A percentile compares a stretch with the other conserved stretches of the same genome.
phyloP scores from a whole-genome alignment of 2,797 vertebrate genomes.

The Phrynocephalus vlangalii region DNA sequence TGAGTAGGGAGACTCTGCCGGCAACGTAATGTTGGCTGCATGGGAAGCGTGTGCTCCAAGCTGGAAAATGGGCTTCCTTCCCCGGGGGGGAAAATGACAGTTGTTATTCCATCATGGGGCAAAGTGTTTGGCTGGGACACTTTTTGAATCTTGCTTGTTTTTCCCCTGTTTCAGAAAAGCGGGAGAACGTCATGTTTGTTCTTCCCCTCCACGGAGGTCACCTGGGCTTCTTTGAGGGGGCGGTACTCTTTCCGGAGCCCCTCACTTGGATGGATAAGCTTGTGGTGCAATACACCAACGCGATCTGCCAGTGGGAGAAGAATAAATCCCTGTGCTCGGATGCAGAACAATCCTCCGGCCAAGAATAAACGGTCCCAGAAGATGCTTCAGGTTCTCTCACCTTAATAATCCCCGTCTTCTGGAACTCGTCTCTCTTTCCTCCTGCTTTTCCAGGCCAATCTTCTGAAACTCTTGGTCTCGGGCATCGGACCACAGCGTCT shows the following conservation, averaged over 20 bases:
- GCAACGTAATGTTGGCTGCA: not conserved
- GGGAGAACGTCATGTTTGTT: constrained; percentile 91
- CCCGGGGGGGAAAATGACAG: not conserved
- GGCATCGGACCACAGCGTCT: constrained; percentile 69
- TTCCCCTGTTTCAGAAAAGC: constrained; percentile 83
- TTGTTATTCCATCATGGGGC: not conserved
- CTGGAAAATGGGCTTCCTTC: not conserved
- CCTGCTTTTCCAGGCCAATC: constrained; percentile 75
- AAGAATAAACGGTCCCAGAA: constrained; percentile 74
- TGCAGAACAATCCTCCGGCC: constrained; percentile 78
- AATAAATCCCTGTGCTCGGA: constrained; percentile 90
- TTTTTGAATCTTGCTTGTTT: constrained; percentile 11
- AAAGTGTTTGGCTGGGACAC: not conserved
- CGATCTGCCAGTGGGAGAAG: constrained; percentile 94
- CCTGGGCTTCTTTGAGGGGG: constrained; percentile 96
- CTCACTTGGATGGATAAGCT: constrained; percentile 99
- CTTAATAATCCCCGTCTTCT: constrained; percentile 57
- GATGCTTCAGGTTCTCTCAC: constrained; percentile 64
- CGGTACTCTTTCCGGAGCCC: constrained; percentile 91
- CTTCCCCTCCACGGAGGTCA: constrained; percentile 94
- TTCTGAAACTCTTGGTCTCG: constrained; percentile 59
- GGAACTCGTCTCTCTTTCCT: constrained; percentile 62
- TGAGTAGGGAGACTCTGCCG: too few relatives aligned
- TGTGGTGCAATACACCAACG: constrained; percentile 90
- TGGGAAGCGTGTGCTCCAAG: not conserved